A percentile compares a stretch with the other conserved stretches of the same genome.
phyloP scores from a whole-genome alignment of 2,113 vertebrate species.

The Anhinga rufa region DNA sequence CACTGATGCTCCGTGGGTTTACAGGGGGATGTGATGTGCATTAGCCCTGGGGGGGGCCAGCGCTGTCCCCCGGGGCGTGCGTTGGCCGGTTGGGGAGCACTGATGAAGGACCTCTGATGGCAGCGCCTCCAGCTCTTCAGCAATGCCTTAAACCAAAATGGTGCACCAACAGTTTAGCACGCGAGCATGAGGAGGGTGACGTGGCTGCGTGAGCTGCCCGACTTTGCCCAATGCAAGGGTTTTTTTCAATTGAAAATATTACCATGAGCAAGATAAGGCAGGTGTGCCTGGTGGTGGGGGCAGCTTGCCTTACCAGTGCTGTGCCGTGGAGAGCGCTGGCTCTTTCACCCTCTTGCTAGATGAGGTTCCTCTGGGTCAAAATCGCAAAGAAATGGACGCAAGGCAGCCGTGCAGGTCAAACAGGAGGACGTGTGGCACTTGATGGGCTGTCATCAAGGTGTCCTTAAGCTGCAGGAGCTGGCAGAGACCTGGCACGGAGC shows the following conservation, averaged over 20 bases:
- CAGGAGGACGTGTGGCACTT: background rate
- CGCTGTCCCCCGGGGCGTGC: fast-evolving
- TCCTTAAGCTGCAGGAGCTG: background rate
- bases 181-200: background rate
- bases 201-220: background rate
- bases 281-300: background rate
- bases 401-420: background rate
- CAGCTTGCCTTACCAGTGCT: background rate
- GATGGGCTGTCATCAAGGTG: background rate
- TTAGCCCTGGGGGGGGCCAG: background rate
- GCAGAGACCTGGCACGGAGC: background rate
- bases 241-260: fast-evolving
- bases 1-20: background rate
- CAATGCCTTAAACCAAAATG: background rate
- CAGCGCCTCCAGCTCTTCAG: background rate
- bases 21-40: background rate
- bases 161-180: background rate
- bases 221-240: background rate
- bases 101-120: background rate
- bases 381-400: background rate
- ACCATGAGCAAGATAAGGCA: background rate
- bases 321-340: fast-evolving
- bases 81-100: background rate
- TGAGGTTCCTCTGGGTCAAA: background rate
- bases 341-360: background rate